Percentiles rank a stretch among this genome's conserved stretches.
phyloP scores from a whole-genome alignment of 2,888 invertebrate genomes.

The Clepsis dumicolana region DNA sequence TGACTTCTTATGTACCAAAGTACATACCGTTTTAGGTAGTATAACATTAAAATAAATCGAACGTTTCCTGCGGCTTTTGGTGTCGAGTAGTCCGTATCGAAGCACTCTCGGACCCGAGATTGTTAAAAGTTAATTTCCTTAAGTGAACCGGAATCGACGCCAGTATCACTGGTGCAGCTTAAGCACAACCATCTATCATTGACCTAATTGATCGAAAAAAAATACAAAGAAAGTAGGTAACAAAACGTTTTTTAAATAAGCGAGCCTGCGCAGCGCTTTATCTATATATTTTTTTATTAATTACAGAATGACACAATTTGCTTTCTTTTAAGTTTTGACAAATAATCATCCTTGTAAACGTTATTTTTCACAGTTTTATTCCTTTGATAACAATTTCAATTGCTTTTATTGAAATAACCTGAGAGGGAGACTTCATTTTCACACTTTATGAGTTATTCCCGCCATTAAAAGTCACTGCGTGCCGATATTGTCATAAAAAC shows the following conservation, averaged over 20 bases:
- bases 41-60: background rate
- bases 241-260: background rate
- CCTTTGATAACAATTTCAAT: constrained; percentile 39
- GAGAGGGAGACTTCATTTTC: background rate
- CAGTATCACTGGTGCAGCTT: background rate
- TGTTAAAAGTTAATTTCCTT: constrained; percentile 12
- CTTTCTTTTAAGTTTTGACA: constrained; percentile 37
- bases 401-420: background rate
- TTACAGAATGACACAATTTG: constrained; percentile 15
- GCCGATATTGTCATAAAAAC: background rate
- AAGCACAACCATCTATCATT: background rate
- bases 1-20: background rate
- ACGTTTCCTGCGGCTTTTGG: background rate
- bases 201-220: background rate
- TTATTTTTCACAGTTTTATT: constrained; percentile 59
- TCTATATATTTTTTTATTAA: constrained; percentile 41
- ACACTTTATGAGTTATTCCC: background rate
- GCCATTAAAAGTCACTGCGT: background rate
- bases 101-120: background rate
- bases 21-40: background rate
- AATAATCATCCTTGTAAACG: constrained; percentile 49
- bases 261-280: no score
- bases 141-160: constrained; percentile 8
- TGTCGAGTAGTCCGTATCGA: background rate
- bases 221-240: background rate